Conservation (phyloP, 2,797 vertebrate genomes). For the Xerus rutilus region DNA sequence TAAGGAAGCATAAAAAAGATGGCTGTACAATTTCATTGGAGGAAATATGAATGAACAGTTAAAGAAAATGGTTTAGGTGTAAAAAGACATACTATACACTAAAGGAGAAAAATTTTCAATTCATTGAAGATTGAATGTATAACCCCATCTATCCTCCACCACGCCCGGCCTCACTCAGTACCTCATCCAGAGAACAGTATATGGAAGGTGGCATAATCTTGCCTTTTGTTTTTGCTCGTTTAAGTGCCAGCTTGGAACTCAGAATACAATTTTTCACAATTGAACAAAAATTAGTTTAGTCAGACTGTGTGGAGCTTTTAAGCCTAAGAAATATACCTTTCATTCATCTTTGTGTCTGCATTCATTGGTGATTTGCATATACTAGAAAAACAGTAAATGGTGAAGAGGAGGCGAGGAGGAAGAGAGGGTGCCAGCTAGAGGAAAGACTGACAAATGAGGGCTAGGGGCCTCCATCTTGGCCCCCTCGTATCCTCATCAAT, state of each 20-base stretch:
- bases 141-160: neutral
- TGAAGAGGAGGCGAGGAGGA: neutral
- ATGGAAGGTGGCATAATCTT: neutral
- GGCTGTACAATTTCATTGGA: constrained; percentile 1
- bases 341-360: neutral
- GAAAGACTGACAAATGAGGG: neutral
- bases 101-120: constrained; percentile 12
- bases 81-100: neutral
- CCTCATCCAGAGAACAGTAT: neutral
- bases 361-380: neutral
- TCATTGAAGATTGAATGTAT: neutral
- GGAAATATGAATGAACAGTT: neutral
- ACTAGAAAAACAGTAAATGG: neutral
- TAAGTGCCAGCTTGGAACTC: neutral
- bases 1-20: constrained; percentile 48
- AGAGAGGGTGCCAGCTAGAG: neutral
- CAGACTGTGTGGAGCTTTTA: neutral
- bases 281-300: constrained; percentile 28
- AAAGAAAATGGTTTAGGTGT: constrained; percentile 15
- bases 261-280: constrained; percentile 12
- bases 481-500: neutral
- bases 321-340: neutral
- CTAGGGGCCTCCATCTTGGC: neutral
- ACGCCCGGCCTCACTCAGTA: neutral
- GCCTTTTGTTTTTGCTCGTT: neutral